Conservation (phyloP, 2,888 invertebrate genomes). For the Phyllotreta striolata region DNA sequence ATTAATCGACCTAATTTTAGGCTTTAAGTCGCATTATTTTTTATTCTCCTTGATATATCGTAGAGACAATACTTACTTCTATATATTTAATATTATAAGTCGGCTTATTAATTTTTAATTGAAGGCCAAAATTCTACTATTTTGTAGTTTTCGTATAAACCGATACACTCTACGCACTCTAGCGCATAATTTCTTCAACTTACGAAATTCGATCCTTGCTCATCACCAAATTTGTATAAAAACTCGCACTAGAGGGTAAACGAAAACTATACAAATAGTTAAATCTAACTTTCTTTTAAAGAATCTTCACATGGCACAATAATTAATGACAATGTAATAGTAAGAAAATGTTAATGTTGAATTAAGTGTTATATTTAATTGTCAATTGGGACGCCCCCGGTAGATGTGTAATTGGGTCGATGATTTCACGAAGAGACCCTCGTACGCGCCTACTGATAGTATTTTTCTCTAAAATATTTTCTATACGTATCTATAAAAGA, state of each 20-base stretch:
- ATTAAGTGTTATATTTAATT: constrained; percentile 56
- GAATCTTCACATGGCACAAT: constrained; percentile 59
- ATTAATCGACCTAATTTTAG: constrained; percentile 4
- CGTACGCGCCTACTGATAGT: no score
- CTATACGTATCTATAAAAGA: no score
- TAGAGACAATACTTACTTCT: constrained; percentile 4
- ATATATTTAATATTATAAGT: not conserved
- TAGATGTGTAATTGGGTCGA: constrained; percentile 34
- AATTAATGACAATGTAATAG: constrained; percentile 61
- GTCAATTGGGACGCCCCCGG: constrained; percentile 58
- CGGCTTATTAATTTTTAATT: not conserved
- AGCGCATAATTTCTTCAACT: no score
- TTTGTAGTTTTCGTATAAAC: not conserved
- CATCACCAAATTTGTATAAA: not conserved
- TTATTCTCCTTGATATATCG: constrained; percentile 5
- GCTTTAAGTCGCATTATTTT: constrained; percentile 3
- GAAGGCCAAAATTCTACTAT: constrained; percentile 1
- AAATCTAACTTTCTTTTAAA: constrained; percentile 48
- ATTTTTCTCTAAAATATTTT: no score
- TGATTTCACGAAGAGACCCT: no score
- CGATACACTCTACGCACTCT: not conserved
- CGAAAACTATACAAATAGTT: no score
- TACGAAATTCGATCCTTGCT: no score
- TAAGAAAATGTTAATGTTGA: constrained; percentile 53
- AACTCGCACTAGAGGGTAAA: not conserved